Base-by-base conservation (phyloP, 2,113 vertebrate genomes). In the Scatophagus argus region DNA sequence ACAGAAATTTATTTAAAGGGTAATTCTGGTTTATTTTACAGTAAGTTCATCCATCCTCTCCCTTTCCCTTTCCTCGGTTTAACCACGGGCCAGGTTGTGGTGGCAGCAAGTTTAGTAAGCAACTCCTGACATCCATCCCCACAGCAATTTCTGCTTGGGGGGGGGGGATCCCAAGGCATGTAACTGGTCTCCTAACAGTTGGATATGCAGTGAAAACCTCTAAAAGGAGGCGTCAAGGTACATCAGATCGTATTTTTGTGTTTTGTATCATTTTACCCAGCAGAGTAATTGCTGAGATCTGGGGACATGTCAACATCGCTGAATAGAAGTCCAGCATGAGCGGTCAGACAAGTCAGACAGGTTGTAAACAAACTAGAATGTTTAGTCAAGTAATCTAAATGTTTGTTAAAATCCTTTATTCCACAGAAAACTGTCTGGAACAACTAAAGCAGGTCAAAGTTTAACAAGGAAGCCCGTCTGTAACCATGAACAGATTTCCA, bases 301-400 rank as follows among this genome's bases (percentile, higher is more conserved):
- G 59, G 14, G 5, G 17, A 41, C 31, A 66, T 16, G 12, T 13
- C 21, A 49, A 32, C 23, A 43, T 16, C 6, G 16, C 19, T 32
- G 2, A 36, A 38, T 8, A 7, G 1, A 38, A 60, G 36, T 60
- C n/a, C 16, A 63, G 3, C 34, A 43, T 3, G 4, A 54, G 49
- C 4, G 49, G 65, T 54, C 49, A 41, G 49, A 54, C 34, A 68
- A 54, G n/a, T 54, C 49, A 68, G 23, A 54, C 65, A 54, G 46
- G 64, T 36, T 38, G 32, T 34, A 69, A 43, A 69, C 49, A 56
- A 69, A 56, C 36, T 38, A 29, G 23, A 25, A n/a, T 43, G 38
- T 43, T 69, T 43, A 69, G 46, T 10, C 34, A 12, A 17, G 31
- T 61, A 51, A 54, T 43, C 59, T 52, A 62, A 43, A 62, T 62